These are phyloP conservation scores for Percopsis transmontana DNA, from an alignment of 2,113 vertebrate species.

Conservation along the genomic window DNA sequence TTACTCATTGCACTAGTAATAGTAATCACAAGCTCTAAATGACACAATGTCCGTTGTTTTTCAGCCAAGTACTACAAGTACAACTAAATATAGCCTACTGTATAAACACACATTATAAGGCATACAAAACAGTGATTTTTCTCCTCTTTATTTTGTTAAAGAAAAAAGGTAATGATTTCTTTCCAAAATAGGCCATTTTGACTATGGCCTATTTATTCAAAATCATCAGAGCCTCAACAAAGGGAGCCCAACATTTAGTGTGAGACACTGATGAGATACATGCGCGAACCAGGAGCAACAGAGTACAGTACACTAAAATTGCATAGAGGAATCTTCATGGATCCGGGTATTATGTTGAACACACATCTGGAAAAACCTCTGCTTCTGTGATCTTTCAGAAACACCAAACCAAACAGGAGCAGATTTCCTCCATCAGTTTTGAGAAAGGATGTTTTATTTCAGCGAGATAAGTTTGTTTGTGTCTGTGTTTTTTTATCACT, in stretches of 20 bases:
- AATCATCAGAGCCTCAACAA: too few relatives aligned
- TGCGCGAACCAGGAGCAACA: not conserved
- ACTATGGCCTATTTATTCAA: too few relatives aligned
- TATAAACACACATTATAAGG: too few relatives aligned
- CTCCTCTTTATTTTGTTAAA: not conserved
- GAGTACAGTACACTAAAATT: not conserved
- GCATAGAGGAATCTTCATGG: conserved; percentile 4
- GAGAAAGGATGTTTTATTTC: conserved; percentile 3
- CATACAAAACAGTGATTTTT: not conserved
- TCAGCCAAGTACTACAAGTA: not conserved
- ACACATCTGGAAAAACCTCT: conserved; percentile 76
- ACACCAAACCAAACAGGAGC: conserved; percentile 70
- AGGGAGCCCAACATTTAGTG: not conserved
- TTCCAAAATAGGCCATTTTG: too few relatives aligned
- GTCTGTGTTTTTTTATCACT: conserved; percentile 13
- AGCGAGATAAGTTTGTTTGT: conserved; percentile 24
- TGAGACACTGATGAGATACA: not conserved
- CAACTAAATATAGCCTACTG: not conserved
- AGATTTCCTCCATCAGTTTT: conserved; percentile 72
- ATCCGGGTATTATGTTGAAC: conserved; percentile 13
- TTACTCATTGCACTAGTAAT: too few relatives aligned
- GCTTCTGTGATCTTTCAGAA: conserved; percentile 70
- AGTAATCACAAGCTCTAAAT: conserved; percentile 6
- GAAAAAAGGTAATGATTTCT: too few relatives aligned
- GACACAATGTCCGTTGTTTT: not conserved